phyloP scores from a whole-genome alignment of 1,140 invertebrate species.

The Steinernema khuongi region DNA sequence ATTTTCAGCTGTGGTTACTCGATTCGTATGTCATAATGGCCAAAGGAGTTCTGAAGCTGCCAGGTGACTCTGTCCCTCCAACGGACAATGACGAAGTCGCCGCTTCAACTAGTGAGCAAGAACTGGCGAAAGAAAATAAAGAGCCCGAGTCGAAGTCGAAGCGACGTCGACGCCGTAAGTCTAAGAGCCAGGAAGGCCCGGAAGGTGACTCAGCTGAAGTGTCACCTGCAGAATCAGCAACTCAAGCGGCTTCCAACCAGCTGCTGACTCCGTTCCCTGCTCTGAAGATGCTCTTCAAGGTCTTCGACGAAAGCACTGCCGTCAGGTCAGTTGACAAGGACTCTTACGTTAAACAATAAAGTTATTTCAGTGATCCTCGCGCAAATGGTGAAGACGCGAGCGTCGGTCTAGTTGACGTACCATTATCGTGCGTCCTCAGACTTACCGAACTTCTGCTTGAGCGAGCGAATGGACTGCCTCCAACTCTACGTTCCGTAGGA shows the following conservation, averaged over 20 bases:
- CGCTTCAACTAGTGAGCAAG: background rate
- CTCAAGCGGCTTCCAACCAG: background rate
- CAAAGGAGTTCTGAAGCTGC: conserved; percentile 32
- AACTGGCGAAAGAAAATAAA: background rate
- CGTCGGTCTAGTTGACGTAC: conserved; percentile 47
- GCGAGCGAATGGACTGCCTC: conserved; percentile 40
- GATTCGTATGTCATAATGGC: conserved; percentile 43
- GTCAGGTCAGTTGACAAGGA: conserved; percentile 23
- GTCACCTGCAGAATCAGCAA: conserved; percentile 24
- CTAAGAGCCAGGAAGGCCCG: no score
- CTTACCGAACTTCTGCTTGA: conserved; percentile 40
- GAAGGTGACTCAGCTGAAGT: no score
- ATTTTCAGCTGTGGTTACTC: no score
- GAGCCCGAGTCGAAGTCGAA: conserved; percentile 12
- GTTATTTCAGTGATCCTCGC: conserved; percentile 43
- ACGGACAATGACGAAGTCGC: background rate
- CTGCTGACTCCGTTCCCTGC: conserved; percentile 39
- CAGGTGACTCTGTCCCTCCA: background rate
- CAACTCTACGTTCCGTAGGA: conserved; percentile 42
- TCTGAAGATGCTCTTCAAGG: conserved; percentile 47
- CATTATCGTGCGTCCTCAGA: conserved; percentile 34
- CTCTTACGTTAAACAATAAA: background rate
- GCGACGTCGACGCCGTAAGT: conserved; percentile 4
- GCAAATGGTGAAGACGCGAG: conserved; percentile 49
- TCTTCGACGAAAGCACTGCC: conserved; percentile 41